Evolutionary conservation across 2,888 invertebrate species (phyloP), one percentile per base, ranked within the genome.

Genomic region (Xiphydria camelus): DNA sequence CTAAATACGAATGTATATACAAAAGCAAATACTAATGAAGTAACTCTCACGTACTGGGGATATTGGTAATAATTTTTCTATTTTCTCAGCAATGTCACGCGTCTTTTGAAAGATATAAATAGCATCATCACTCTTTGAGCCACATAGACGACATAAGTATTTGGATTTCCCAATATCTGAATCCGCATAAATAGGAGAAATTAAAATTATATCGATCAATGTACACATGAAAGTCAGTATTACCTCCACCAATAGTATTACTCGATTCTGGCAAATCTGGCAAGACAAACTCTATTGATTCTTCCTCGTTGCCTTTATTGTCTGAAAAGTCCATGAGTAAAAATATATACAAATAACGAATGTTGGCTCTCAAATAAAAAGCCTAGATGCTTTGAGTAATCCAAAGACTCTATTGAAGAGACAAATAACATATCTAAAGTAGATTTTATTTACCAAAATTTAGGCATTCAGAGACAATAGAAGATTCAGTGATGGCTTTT

Each of bases 61-160:
- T 29, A 12, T 29, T 4, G 54, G 55, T 35, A 62, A 41, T 22
- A 51, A 53, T 19, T 53, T 49, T 39, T 49, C 53, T 44, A 62
- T 59, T 42, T 53, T 63, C 10, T 51, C 35, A 17, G 37, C 41
- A 17, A 62, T 41, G 25, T 61, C 44, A 23, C 42, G 18, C 4
- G 47, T 29, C 21, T 53, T 47, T 10, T 53, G 47, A 15, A 59
- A 55, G 7, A 63, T 61, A 37, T 44, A 4, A 15, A 53, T 42
- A 22, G 18, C 47, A n/a, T 51, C 35, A 26, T 25, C 22, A 15
- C 45, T 29, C 21, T 44, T 47, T 19, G 26, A 29, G 14, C 61
- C 59, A 26, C 62, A 62, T 15, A 62, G 47, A 43, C 59, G 58
- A 38, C 62, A 62, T 25, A 42, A 37, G 10, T 45, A 36, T 35